phyloP scores from a whole-genome alignment of 2,113 vertebrate species.

The Columba livia region DNA sequence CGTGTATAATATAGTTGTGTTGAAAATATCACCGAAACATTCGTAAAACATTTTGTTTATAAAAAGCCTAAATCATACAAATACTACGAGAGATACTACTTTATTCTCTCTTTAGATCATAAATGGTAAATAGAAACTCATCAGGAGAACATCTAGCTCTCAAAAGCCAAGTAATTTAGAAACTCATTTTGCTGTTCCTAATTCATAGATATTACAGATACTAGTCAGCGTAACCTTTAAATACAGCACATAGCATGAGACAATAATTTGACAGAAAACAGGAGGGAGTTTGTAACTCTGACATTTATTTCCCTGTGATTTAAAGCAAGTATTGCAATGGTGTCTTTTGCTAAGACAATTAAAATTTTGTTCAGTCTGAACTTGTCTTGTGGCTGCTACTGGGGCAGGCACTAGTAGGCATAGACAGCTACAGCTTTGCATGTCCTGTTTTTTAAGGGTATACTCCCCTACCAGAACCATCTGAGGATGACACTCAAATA shows the following conservation, averaged over 20 bases:
- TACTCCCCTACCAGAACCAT: neutral
- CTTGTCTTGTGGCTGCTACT: neutral
- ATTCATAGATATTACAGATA: neutral
- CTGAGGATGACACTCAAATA: neutral
- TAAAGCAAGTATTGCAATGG: neutral
- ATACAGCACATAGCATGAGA: neutral
- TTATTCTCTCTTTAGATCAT: neutral
- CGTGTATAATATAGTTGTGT: neutral
- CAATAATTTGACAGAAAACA: neutral
- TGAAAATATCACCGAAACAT: neutral
- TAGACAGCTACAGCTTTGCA: neutral
- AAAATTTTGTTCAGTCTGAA: neutral
- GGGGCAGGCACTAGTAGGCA: rapidly evolving
- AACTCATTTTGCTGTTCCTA: neutral
- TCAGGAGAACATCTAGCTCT: neutral
- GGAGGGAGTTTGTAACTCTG: neutral
- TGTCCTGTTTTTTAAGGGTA: neutral
- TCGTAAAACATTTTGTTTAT: neutral
- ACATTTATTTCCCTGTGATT: neutral
- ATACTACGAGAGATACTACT: neutral
- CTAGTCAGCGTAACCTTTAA: neutral
- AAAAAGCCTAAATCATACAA: neutral
- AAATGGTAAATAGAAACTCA: neutral
- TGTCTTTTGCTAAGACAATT: neutral
- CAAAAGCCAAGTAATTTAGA: neutral